Conservation (phyloP, 2,113 vertebrate species). For the Austrofundulus limnaeus region DNA sequence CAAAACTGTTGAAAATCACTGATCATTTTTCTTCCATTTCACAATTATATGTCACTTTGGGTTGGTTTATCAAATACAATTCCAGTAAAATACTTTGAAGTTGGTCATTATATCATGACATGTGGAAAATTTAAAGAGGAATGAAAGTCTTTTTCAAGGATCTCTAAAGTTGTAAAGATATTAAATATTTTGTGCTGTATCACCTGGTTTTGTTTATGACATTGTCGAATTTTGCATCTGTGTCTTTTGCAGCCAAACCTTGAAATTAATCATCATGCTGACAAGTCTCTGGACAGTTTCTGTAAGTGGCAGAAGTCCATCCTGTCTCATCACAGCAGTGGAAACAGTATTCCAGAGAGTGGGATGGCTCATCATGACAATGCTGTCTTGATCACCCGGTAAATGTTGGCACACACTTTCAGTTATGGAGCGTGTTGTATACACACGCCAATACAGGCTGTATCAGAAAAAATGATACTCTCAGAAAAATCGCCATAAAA, state of each 20-base stretch:
- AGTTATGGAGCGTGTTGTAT: background rate
- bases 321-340: slow-evolving; percentile 94
- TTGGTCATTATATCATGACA: too few species aligned
- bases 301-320: slow-evolving; percentile 99
- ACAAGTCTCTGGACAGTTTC: slow-evolving; percentile 99
- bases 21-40: too few species aligned
- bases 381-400: slow-evolving; percentile 98
- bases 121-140: too few species aligned
- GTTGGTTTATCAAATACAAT: too few species aligned
- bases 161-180: too few species aligned
- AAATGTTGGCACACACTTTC: slow-evolving; percentile 50
- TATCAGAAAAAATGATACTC: too few species aligned
- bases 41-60: too few species aligned
- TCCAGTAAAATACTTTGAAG: too few species aligned
- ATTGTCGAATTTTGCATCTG: slow-evolving; percentile 34
- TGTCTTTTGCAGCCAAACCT: slow-evolving; percentile 93
- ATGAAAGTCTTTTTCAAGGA: too few species aligned
- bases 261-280: slow-evolving; percentile 99
- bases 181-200: background rate
- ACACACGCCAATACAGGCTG: background rate
- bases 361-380: slow-evolving; percentile 99
- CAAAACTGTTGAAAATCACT: too few species aligned
- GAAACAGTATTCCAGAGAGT: slow-evolving; percentile 98
- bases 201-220: background rate
- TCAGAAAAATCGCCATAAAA: too few species aligned